These are phyloP conservation scores for Scleropages formosus DNA, from an alignment of 2,797 vertebrate genomes.

Conservation along the genomic window DNA sequence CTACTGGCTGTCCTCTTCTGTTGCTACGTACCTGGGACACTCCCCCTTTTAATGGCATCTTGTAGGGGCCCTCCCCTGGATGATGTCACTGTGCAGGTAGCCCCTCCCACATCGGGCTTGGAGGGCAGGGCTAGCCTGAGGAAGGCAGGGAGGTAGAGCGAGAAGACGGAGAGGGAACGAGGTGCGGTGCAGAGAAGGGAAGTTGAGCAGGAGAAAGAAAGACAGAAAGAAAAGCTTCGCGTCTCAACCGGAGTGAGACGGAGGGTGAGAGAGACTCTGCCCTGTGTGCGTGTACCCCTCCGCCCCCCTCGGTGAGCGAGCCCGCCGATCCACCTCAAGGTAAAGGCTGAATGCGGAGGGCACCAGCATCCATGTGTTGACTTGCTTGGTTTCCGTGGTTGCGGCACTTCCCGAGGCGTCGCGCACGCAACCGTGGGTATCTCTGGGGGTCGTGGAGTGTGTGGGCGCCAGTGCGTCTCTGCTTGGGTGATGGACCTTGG, in stretches of 20 bases:
- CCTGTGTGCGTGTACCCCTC: no score
- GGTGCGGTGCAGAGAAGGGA: background rate
- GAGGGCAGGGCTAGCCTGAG: conserved; percentile 44
- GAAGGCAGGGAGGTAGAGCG: conserved; percentile 37
- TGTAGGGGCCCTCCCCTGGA: conserved; percentile 20
- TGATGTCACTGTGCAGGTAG: conserved; percentile 69
- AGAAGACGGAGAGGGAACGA: conserved; percentile 9
- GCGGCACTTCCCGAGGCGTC: no score
- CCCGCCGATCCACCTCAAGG: conserved; percentile 20
- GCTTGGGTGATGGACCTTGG: no score
- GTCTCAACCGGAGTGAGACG: background rate
- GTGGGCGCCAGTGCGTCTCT: no score
- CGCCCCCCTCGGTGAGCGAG: conserved; percentile 20
- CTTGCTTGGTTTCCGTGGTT: no score
- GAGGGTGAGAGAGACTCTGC: background rate
- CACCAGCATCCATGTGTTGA: background rate
- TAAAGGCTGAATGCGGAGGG: background rate
- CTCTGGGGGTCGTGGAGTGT: no score
- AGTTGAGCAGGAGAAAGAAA: background rate
- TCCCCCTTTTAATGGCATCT: no score
- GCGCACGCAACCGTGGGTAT: no score
- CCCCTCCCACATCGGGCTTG: conserved; percentile 60
- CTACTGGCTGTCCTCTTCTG: conserved; percentile 43
- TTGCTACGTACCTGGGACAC: conserved; percentile 7
- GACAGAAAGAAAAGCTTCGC: background rate